Percentiles rank a stretch among this genome's conserved stretches.
These are phyloP conservation scores for Sarcophaga bullata DNA, from an alignment of 1,140 invertebrate species.

Conservation along the genomic window DNA sequence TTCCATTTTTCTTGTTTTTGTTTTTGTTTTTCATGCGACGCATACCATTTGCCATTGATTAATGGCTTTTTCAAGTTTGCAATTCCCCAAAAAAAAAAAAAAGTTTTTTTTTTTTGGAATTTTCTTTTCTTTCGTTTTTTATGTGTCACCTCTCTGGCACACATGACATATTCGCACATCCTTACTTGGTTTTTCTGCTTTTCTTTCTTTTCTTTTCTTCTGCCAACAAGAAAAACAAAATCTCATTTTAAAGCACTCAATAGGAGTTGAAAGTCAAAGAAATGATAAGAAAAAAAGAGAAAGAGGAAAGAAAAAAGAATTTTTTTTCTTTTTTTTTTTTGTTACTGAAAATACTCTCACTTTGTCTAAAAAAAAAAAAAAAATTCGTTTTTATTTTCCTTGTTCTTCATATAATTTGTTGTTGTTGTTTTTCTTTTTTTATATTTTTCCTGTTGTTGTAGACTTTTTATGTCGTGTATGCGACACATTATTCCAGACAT, in stretches of 20 bases:
- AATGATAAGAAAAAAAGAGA: slow-evolving; percentile 13
- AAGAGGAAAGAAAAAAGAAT: too few relatives aligned
- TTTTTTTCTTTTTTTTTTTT: too few relatives aligned
- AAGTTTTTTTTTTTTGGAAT: background rate
- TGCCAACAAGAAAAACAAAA: background rate
- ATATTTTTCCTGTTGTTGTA: slow-evolving; percentile 3
- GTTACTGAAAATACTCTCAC: slow-evolving; percentile 33
- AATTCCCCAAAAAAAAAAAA: too few relatives aligned
- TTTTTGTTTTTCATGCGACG: background rate
- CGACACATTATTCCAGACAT: slow-evolving; percentile 41
- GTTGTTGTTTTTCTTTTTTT: background rate
- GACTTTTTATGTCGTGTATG: slow-evolving; percentile 37
- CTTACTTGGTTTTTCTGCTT: background rate
- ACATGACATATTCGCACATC: background rate
- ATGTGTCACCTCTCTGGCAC: background rate
- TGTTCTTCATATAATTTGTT: background rate
- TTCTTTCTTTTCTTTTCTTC: background rate
- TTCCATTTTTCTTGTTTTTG: background rate
- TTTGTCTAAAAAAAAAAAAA: background rate
- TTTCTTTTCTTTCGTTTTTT: background rate
- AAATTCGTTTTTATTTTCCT: background rate
- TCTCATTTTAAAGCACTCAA: slow-evolving; percentile 2
- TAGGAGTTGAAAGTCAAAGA: background rate
- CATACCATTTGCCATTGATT: slow-evolving; percentile 40
- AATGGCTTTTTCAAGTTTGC: slow-evolving; percentile 24